Evolutionary conservation across 2,797 vertebrate genomes (phyloP), one percentile per base, ranked within the genome.

Genomic region (Rachycentron canadum): DNA sequence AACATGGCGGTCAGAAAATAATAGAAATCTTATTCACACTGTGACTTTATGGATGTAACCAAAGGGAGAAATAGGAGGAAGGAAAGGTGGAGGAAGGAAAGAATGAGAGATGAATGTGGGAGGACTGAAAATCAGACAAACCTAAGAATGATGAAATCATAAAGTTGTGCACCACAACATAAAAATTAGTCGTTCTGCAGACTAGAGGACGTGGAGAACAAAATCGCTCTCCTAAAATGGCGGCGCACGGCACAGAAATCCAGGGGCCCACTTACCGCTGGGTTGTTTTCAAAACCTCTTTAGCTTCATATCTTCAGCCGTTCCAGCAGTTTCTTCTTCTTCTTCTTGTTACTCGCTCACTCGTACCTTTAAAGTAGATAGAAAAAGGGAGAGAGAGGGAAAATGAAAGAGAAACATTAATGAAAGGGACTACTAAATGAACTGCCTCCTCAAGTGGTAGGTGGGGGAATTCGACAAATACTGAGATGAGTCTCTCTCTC

Each of bases 301-400:
- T 91, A 93, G 89, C 91, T 92, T 94, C 95, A 96, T 96, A 90
- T 94, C 94, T 95, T 92, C 86, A 79, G 87, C 86, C 89, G 84
- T 79, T 92, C 83, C 86, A 82, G 86, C 66, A 69, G 74, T 79
- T 86, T 87, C 91, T 86, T 82, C 71, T 79, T 70, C 77, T 77
- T 83, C 61, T 50, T 78, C 67, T 75, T 65, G 50, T 81, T 85
- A 63, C 86, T 84, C 7, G 53, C 67, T 86, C 84, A 70, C 82
- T 79, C 23, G 87, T 77, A 93, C 93, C 95, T 95, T 92, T 75
- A 90, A 92, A 93, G 86, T 57, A 63, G 86, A 87, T 26, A 78
- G 73, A 82, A 68, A 84, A 64, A 19, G 41, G 16, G 47, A 64
- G 57, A 70, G 45, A 63, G 74, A 41, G 69, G 30, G 70, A 76